These are phyloP conservation scores for Delphinus delphis DNA, from an alignment of 2,113 vertebrate genomes.

Conservation along the genomic window DNA sequence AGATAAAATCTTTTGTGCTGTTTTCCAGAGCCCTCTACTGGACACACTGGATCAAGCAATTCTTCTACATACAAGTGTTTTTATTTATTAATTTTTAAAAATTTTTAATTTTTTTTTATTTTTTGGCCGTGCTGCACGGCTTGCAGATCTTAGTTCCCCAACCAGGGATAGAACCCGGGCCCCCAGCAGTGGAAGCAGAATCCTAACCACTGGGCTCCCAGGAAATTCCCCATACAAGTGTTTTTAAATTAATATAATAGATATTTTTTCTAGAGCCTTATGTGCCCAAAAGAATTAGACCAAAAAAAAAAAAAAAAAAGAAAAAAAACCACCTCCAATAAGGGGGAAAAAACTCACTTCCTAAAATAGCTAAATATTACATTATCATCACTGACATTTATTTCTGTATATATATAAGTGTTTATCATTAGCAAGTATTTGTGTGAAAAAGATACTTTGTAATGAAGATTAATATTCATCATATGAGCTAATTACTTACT, in stretches of 20 bases:
- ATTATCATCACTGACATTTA: neutral
- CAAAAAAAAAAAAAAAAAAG: neutral
- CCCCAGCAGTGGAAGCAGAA: neutral
- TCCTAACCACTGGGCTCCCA: neutral
- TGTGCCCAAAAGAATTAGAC: neutral
- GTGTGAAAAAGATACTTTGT: neutral
- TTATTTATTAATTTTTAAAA: neutral
- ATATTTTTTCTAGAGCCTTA: neutral
- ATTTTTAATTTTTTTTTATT: neutral
- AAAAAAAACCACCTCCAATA: neutral
- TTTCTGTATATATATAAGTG: neutral
- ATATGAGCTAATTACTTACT: neutral
- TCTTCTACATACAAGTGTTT: neutral
- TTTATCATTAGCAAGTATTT: neutral
- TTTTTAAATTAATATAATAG: neutral
- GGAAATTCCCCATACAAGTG: neutral
- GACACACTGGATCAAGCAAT: neutral
- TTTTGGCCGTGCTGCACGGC: neutral
- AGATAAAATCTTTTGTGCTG: neutral
- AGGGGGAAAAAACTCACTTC: neutral
- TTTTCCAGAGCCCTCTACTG: slow-evolving; percentile 13
- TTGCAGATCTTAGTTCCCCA: neutral
- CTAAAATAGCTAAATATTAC: neutral
- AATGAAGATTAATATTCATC: neutral
- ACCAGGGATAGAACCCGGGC: fast-evolving